These are phyloP conservation scores for Lasioglossum villosulum DNA, from an alignment of 2,888 invertebrate species.

Conservation along the genomic window DNA sequence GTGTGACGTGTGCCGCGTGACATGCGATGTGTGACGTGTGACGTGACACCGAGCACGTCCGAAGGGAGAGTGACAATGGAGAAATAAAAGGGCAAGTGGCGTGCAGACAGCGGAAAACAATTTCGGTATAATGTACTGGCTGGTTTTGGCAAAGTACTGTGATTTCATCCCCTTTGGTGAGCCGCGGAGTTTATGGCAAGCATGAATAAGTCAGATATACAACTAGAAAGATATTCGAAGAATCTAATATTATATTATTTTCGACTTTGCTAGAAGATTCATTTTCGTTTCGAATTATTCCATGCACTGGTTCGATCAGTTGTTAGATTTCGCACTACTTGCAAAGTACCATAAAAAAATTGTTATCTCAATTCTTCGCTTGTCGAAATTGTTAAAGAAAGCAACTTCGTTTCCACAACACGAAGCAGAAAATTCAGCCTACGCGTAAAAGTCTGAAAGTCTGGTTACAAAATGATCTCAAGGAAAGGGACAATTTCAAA, in stretches of 20 bases:
- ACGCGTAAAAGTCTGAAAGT: background rate
- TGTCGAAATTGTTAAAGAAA: background rate
- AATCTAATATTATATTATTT: too few relatives aligned
- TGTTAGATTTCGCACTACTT: too few relatives aligned
- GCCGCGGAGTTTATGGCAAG: background rate
- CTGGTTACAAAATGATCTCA: background rate
- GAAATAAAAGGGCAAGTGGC: conserved; percentile 33
- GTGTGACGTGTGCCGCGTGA: conserved; percentile 1
- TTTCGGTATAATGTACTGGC: background rate
- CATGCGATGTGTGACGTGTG: background rate
- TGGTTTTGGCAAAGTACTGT: too few relatives aligned
- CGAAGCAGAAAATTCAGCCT: background rate
- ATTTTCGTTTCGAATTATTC: too few relatives aligned
- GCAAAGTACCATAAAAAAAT: too few relatives aligned
- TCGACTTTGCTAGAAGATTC: background rate
- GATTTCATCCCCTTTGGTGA: background rate
- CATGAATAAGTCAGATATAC: background rate
- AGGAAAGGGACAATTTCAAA: background rate
- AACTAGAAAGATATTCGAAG: too few relatives aligned
- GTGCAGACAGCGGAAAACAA: conserved; percentile 2
- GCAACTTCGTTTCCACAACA: background rate
- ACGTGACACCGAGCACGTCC: conserved; percentile 11
- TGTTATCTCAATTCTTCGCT: background rate
- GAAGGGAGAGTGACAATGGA: background rate
- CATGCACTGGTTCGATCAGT: too few relatives aligned